phyloP scores from a whole-genome alignment of 2,888 invertebrate species.

The Thymelicus lineola region DNA sequence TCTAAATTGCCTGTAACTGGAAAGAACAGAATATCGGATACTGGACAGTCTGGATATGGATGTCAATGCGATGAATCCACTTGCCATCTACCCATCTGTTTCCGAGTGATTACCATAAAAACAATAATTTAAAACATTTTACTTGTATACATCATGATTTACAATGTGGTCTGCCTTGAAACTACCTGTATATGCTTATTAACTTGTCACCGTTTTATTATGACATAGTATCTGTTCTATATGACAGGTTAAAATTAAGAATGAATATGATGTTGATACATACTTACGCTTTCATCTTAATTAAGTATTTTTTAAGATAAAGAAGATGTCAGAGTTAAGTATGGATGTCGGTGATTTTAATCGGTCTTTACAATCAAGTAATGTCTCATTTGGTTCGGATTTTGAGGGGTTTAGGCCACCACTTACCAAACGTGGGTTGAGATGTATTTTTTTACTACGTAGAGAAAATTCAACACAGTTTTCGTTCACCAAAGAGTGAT shows the following conservation, averaged over 20 bases:
- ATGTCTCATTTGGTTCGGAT: no score
- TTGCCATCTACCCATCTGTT: background rate
- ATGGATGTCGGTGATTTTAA: background rate
- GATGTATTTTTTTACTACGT: no score
- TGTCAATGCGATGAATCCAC: constrained; percentile 3
- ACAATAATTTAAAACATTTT: constrained; percentile 5
- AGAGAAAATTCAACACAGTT: no score
- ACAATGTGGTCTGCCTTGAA: constrained; percentile 5
- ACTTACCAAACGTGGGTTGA: no score
- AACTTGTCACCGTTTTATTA: constrained; percentile 12
- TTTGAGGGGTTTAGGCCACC: no score
- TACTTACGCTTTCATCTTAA: constrained; percentile 1
- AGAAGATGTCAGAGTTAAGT: background rate
- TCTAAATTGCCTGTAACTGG: no score
- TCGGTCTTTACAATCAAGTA: background rate
- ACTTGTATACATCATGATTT: background rate
- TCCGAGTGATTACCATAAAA: background rate
- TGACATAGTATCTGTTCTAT: constrained; percentile 7
- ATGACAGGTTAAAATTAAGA: constrained; percentile 4
- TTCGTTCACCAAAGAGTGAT: no score
- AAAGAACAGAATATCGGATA: no score
- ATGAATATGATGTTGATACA: background rate
- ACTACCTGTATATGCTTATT: constrained; percentile 5
- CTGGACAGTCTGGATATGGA: no score
- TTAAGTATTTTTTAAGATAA: constrained; percentile 4